Percentiles rank a stretch among this genome's conserved stretches.
Conservation (phyloP, 1,140 invertebrate species). For the Maniola jurtina region DNA sequence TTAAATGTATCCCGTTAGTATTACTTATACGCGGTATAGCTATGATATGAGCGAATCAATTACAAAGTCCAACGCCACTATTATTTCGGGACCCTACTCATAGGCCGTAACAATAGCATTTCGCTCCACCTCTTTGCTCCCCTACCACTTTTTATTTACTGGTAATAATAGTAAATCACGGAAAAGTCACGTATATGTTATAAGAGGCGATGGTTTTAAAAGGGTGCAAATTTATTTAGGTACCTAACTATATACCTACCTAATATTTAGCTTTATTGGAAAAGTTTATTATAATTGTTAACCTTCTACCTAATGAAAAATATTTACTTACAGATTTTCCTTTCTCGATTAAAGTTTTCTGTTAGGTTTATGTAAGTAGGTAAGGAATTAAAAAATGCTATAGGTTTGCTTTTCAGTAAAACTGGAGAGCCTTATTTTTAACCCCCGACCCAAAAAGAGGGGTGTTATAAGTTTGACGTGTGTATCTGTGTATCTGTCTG, state of each 20-base stretch:
- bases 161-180: conserved; percentile 76
- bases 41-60: conserved; percentile 72
- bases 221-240: conserved; percentile 31
- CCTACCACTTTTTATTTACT: conserved; percentile 78
- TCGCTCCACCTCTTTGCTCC: conserved; percentile 76
- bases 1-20: conserved; percentile 27
- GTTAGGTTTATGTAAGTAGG: too few relatives aligned
- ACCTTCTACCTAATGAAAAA: too few relatives aligned
- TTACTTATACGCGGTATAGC: conserved; percentile 40
- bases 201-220: conserved; percentile 34
- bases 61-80: conserved; percentile 62
- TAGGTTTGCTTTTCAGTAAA: too few relatives aligned
- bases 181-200: conserved; percentile 57
- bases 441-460: too few relatives aligned
- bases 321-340: too few relatives aligned
- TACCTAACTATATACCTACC: neutral
- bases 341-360: too few relatives aligned
- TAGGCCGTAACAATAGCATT: conserved; percentile 62
- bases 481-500: too few relatives aligned
- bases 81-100: conserved; percentile 69
- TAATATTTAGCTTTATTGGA: neutral
- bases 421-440: too few relatives aligned
- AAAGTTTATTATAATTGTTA: neutral
- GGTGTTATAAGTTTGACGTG: too few relatives aligned
- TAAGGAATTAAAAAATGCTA: too few relatives aligned